phyloP scores from a whole-genome alignment of 2,888 invertebrate genomes.

The Dicranocentrus wangi region DNA sequence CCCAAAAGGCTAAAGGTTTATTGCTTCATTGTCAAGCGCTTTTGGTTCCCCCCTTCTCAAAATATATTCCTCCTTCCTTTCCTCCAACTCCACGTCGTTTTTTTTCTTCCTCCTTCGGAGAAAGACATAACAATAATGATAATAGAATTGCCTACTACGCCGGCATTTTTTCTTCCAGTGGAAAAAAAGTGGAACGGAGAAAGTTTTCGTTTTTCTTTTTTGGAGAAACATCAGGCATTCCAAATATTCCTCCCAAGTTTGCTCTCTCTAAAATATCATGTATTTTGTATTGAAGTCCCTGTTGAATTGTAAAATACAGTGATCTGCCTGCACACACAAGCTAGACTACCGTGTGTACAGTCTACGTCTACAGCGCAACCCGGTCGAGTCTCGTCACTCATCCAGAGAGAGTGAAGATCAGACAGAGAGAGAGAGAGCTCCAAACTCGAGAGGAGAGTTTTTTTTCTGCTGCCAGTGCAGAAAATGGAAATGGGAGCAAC shows the following conservation, averaged over 20 bases:
- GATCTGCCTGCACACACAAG: too few species aligned
- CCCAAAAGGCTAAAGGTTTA: conserved; percentile 62
- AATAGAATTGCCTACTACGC: conserved; percentile 53
- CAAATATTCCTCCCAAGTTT: conserved; percentile 41
- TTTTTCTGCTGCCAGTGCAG: conserved; percentile 52
- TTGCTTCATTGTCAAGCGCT: conserved; percentile 55
- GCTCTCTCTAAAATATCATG: neutral
- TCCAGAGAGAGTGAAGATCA: conserved; percentile 31
- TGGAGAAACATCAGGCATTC: conserved; percentile 29
- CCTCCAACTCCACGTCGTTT: neutral
- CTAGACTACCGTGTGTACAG: too few species aligned
- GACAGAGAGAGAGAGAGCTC: conserved; percentile 1
- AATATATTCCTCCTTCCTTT: conserved; percentile 33
- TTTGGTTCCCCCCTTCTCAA: conserved; percentile 25
- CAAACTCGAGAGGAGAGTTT: conserved; percentile 20
- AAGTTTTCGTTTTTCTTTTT: too few species aligned
- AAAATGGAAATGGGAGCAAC: conserved; percentile 64
- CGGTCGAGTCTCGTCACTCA: conserved; percentile 57
- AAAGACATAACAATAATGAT: conserved; percentile 61
- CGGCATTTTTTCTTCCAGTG: conserved; percentile 2
- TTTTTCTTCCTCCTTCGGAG: conserved; percentile 10
- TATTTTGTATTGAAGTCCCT: conserved; percentile 54
- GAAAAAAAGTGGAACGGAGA: conserved; percentile 35
- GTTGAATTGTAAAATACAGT: conserved; percentile 57
- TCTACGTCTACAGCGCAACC: too few species aligned